Evolutionary conservation across 1,140 invertebrate genomes (phyloP).

Genomic region (Anastatus disparis): DNA sequence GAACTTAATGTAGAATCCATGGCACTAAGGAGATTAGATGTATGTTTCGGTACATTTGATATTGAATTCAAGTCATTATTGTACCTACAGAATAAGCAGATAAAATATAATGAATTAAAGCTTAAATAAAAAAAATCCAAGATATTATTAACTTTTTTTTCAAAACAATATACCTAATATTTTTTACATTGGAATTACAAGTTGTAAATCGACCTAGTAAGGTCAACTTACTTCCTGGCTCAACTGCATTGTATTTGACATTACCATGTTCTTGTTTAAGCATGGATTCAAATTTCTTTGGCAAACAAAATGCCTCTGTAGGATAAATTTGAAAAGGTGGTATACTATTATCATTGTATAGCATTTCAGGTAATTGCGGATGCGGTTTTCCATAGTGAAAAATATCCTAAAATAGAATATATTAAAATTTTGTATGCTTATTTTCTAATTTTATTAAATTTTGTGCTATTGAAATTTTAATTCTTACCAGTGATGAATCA

Average conservation of each 20-base stretch:
- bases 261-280: slow-evolving; percentile 42
- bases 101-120: slow-evolving; percentile 16
- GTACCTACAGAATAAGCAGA: background rate
- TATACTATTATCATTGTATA: slow-evolving; percentile 32
- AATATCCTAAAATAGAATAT: slow-evolving; percentile 55
- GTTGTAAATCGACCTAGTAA: slow-evolving; percentile 44
- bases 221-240: slow-evolving; percentile 41
- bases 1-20: slow-evolving; percentile 35
- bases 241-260: slow-evolving; percentile 22
- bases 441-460: background rate
- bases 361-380: slow-evolving; percentile 52
- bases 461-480: too few relatives aligned
- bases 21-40: slow-evolving; percentile 16
- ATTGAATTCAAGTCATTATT: slow-evolving; percentile 12
- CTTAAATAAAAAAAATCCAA: background rate
- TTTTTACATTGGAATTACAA: slow-evolving; percentile 31
- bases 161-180: slow-evolving; percentile 25
- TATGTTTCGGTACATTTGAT: slow-evolving; percentile 21
- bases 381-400: slow-evolving; percentile 55
- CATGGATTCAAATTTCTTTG: slow-evolving; percentile 54
- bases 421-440: slow-evolving; percentile 7
- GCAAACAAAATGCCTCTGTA: slow-evolving; percentile 52
- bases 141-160: background rate
- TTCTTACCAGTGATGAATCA: slow-evolving; percentile 43
- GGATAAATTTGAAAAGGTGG: slow-evolving; percentile 58